phyloP scores from a whole-genome alignment of 2,113 vertebrate species.

The Accipiter cooperii region DNA sequence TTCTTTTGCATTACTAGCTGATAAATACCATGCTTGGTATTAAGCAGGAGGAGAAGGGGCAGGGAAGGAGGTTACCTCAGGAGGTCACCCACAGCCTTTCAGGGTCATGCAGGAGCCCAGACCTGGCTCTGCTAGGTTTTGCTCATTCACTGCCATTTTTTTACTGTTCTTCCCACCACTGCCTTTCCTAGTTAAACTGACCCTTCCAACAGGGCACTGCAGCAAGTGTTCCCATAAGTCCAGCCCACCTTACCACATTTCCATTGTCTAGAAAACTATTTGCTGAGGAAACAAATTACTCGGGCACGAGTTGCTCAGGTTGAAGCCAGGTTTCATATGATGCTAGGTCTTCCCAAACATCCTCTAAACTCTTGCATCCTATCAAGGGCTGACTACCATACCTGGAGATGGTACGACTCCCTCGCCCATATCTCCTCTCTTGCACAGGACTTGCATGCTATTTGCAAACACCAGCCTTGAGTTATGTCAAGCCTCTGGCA shows the following conservation, averaged over 20 bases:
- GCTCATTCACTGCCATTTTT: background rate
- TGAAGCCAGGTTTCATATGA: background rate
- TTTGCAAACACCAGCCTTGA: background rate
- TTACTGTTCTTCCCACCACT: background rate
- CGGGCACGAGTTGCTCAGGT: background rate
- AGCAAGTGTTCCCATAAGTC: background rate
- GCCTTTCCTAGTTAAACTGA: background rate
- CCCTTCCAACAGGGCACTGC: background rate
- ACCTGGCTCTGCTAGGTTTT: background rate
- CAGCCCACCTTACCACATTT: background rate
- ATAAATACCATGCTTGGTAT: background rate
- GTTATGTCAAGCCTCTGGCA: background rate
- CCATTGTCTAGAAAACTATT: background rate
- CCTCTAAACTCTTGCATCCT: background rate
- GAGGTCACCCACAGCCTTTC: background rate
- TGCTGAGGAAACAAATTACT: background rate
- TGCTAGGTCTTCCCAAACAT: background rate
- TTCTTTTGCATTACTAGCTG: background rate
- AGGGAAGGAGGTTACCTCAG: background rate
- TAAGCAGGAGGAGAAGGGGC: background rate
- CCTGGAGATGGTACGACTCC: background rate
- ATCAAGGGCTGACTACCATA: background rate
- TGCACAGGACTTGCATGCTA: background rate
- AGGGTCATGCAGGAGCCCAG: background rate
- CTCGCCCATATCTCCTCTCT: background rate